Evolutionary conservation across 2,797 vertebrate genomes (phyloP), one percentile per base, ranked within the genome.

Genomic region (Coregonus ussuriensis): DNA sequence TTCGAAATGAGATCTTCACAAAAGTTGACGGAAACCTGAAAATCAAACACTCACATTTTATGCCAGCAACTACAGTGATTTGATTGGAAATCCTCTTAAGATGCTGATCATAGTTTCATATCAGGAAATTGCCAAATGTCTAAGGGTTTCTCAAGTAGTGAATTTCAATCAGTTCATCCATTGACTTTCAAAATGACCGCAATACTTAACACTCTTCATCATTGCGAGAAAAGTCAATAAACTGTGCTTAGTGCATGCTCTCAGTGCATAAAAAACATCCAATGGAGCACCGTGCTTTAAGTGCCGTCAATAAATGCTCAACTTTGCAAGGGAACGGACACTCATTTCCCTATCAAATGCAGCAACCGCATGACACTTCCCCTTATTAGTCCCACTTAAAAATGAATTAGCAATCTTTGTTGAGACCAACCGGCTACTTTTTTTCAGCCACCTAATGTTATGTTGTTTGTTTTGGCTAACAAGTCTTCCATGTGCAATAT

Each of bases 21-120:
- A 16, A 35, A n/a, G 16, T 35, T n/a, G 35, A 51, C 14, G 1
- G n/a, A 67, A 9, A 47, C 6, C 25, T 77, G 37, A 56, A 15
- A 77, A 77, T 76, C 52, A 31, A 1, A 75, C 67, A 73, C 9
- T 15, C 63, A 16, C 66, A 68, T 18, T 15, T 11, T 47, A 47
- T 11, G 41, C 11, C 41, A 47, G 41, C 41, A 47, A 47, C 7
- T 47, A 2, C 41, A 47, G 41, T 47, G 9, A 11, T 1, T 47
- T 47, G 9, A 47, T 47, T 47, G 41, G 41, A 47, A 47, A 47
- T 47, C 41, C 41, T 47, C 41, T 47, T 47, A 47, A 3, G 9
- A 47, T 3, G 1, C 41, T 47, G 41, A 9, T 47, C 41, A 47
- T 47, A 9, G 41, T 47, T 47, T 41, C 41, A 47, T 7, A 47